Base-by-base conservation (phyloP, 2,888 invertebrate genomes). In the Nemurella pictetii region DNA sequence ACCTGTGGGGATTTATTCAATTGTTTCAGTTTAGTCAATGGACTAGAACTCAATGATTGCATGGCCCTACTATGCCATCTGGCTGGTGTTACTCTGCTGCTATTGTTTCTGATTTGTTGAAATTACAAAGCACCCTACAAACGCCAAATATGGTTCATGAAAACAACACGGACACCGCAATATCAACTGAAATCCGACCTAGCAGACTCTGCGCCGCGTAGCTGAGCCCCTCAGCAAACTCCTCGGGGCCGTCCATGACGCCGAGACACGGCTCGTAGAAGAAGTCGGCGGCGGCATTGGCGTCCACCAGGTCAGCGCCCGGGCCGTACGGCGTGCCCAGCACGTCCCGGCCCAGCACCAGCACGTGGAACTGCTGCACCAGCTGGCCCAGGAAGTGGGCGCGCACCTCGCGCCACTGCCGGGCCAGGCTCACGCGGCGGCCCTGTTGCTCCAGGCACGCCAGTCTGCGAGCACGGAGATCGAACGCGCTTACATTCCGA, bases 291-390 rank as follows among this genome's bases (percentile, higher is more conserved):
- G 94, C 89, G 0, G 92, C 93, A 30, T 94, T 89, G 0, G 92
- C 93, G 86, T 92, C 91, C 0, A 93, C 92, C 88, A 94, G 93
- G 89, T 94, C 94, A 74, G 92, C 92, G 12, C 94, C 91, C n/a
- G 92, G 90, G 87, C 93, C 90, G 90, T 95, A 96, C 0, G 96
- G 95, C 90, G 96, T 96, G 5, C 96, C 95, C 27, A 96, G 92
- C 32, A 96, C 95, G 88, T 96, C 95, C 55, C 95, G 90, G 0
- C 96, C 96, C 26, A 96, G 91, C 0, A 96, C 94, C 86, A 95
- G 91, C 0, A 96, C 96, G 88, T 96, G 95, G 89, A 95, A 94
- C 90, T 96, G 96, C 89, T 96, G 96, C 84, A 95, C 91, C 87
- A 95, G 91, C 89, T 96, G 95, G 30, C 94, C 92, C 88, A 92